Percentiles rank a stretch among this genome's conserved stretches.
These are phyloP conservation scores for Apaloderma vittatum DNA, from an alignment of 2,113 vertebrate species.

Conservation along the genomic window DNA sequence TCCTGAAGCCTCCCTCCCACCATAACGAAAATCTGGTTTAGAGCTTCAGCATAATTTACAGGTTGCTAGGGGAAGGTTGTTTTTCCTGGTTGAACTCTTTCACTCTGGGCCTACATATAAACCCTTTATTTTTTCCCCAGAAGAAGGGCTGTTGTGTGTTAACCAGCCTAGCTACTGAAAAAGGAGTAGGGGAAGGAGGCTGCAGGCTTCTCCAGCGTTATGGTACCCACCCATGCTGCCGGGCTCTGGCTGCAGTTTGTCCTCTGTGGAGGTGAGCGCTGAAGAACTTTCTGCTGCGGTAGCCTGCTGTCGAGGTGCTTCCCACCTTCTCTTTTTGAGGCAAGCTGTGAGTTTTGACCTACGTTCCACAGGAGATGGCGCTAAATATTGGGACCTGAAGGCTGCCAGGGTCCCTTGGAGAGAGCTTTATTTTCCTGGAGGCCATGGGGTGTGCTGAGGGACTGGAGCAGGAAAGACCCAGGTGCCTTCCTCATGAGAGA, in stretches of 20 bases:
- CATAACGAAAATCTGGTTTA: background rate
- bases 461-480: background rate
- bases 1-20: background rate
- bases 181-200: background rate
- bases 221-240: background rate
- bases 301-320: background rate
- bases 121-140: background rate
- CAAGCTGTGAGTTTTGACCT: background rate
- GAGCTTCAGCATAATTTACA: background rate
- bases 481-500: accelerated
- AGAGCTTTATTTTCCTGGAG: background rate
- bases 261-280: background rate
- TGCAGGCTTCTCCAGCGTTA: background rate
- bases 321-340: background rate
- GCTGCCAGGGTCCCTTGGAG: background rate
- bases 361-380: background rate
- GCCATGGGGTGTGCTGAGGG: background rate
- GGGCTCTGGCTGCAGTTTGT: background rate
- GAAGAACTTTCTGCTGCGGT: background rate
- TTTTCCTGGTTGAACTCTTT: background rate
- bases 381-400: background rate
- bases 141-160: background rate
- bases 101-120: background rate
- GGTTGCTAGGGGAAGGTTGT: background rate
- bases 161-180: background rate